Evolutionary conservation across 2,797 vertebrate genomes (phyloP), one percentile per base, ranked within the genome.

Genomic region (Chanos chanos): DNA sequence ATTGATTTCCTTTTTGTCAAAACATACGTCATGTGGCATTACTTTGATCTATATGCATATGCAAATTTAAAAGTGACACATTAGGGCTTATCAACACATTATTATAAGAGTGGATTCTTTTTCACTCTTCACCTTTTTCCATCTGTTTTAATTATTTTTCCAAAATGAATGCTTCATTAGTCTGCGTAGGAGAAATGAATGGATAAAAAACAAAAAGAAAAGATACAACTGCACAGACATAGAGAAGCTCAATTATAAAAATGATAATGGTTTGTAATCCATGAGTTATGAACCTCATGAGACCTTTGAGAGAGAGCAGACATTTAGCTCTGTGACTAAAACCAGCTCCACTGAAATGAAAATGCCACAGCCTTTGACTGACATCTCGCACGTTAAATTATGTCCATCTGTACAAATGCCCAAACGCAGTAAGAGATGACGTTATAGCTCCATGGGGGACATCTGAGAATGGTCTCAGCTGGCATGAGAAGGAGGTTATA

Each of bases 221-320:
- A 71, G 51, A 75, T 73, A 63, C 67, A 65, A 61, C 71, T 76
- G 31, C 64, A 48, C 55, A 62, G 70, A 71, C 39, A 24, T 70
- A 66, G 75, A 75, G 52, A 75, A 70, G 55, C 47, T 51, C 68
- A 68, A 58, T 76, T 66, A 72, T 68, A 44, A 76, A n/a, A 66
- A 63, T 78, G 64, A 59, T 71, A 64, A 75, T 73, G 52, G 40
- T 70, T 72, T 75, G 48, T 74, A 64, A 64, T 49, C 31, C 48
- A 19, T 53, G 64, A 63, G 66, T 75, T 74, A 61, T 71, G 56
- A 70, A 49, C 44, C 54, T 19, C 24, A 56, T 51, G 30, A 61
- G 30, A 50, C 16, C 52, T 22, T 36, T 50, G 16, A 5, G 10
- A 5, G 15, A 31, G 10, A 36, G 12, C 36, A 28, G 21, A 52